These are phyloP conservation scores for Sebastes reedi DNA, from an alignment of 2,797 vertebrate species.

Conservation along the genomic window DNA sequence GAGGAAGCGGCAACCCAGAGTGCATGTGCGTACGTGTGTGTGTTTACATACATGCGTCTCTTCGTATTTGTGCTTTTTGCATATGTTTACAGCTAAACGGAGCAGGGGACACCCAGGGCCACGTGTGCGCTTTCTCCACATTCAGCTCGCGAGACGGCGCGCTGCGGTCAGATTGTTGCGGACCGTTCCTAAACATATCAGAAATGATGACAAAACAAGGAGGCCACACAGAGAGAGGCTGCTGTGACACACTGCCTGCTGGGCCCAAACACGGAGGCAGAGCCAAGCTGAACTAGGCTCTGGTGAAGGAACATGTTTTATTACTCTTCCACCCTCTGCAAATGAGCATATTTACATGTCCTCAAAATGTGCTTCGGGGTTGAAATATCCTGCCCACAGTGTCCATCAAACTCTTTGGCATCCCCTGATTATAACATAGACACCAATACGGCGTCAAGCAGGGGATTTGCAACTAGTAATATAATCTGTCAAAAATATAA, in stretches of 20 bases:
- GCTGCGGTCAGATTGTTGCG: slow-evolving; percentile 75
- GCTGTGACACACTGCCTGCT: slow-evolving; percentile 63
- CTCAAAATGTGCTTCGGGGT: slow-evolving; percentile 34
- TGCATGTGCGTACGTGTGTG: slow-evolving; percentile 13
- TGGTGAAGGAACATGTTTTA: slow-evolving; percentile 52
- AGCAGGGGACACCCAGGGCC: slow-evolving; percentile 43
- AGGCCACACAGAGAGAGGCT: slow-evolving; percentile 81
- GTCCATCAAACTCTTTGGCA: slow-evolving; percentile 48
- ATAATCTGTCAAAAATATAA: slow-evolving; percentile 20
- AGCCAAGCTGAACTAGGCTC: slow-evolving; percentile 50
- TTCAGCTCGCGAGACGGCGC: slow-evolving; percentile 59
- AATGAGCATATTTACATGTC: slow-evolving; percentile 52
- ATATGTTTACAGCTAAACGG: slow-evolving; percentile 53
- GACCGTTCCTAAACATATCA: slow-evolving; percentile 81
- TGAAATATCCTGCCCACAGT: slow-evolving; percentile 34
- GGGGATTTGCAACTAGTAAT: slow-evolving; percentile 31
- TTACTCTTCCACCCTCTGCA: slow-evolving; percentile 47
- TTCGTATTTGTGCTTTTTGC: slow-evolving; percentile 44
- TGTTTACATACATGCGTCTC: slow-evolving; percentile 48
- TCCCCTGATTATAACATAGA: slow-evolving; percentile 48
- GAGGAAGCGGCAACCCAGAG: slow-evolving; percentile 7
- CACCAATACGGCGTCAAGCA: slow-evolving; percentile 10
- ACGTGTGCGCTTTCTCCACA: slow-evolving; percentile 50
- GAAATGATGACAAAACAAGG: slow-evolving; percentile 82
- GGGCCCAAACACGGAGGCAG: slow-evolving; percentile 63